Evolutionary conservation across 2,113 vertebrate genomes (phyloP).

Genomic region (Gallinago jamesoni): DNA sequence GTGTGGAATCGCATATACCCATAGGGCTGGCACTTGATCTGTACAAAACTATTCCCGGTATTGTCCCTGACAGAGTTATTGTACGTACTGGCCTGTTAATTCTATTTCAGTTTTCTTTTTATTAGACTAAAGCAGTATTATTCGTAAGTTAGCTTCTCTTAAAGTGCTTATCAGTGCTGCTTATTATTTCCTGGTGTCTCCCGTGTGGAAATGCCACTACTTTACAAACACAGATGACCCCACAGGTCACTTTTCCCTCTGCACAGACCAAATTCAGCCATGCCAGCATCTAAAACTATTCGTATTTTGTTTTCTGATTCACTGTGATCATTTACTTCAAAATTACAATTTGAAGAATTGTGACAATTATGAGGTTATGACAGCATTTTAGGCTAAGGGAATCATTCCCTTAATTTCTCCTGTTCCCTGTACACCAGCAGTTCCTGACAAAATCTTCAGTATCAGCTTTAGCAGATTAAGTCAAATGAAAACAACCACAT

Average conservation of each 20-base stretch:
- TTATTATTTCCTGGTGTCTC: background rate
- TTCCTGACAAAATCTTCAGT: background rate
- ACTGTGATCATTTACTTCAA: background rate
- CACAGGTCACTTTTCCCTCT: background rate
- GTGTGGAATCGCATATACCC: background rate
- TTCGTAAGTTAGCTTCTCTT: background rate
- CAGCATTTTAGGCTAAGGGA: background rate
- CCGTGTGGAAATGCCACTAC: background rate
- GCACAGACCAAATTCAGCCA: background rate
- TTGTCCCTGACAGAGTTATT: background rate
- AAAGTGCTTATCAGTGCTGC: background rate
- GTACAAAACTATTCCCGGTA: background rate
- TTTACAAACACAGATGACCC: background rate
- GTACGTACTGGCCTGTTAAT: background rate
- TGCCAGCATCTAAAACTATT: background rate
- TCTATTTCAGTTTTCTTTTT: background rate
- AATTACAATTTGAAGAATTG: background rate
- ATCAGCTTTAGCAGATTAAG: background rate
- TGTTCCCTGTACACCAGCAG: background rate
- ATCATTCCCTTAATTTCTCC: background rate
- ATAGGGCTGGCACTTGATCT: background rate
- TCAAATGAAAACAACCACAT: background rate
- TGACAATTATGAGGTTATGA: background rate
- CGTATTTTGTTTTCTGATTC: background rate
- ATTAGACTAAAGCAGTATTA: background rate